A percentile compares a stretch with the other conserved stretches of the same genome.
phyloP scores from a whole-genome alignment of 2,888 invertebrate species.

The Arge pagana region DNA sequence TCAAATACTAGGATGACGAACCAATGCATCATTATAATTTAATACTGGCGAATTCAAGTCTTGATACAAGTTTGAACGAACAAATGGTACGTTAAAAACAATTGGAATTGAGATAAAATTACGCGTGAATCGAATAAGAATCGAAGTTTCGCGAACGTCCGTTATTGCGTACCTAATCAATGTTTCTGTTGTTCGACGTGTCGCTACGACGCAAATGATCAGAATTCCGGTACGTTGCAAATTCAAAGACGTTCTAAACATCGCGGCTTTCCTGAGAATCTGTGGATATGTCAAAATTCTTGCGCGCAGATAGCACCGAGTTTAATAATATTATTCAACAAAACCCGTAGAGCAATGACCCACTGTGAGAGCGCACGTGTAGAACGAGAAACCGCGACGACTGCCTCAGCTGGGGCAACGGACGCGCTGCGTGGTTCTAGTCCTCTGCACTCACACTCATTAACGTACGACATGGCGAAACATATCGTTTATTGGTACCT shows the following conservation, averaged over 20 bases:
- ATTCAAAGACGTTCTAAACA: neutral
- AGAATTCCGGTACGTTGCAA: conserved; percentile 7
- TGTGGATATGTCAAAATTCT: conserved; percentile 25
- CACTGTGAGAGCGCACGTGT: conserved; percentile 53
- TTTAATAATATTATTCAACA: conserved; percentile 45
- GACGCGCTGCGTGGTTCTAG: conserved; percentile 38
- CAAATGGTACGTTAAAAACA: too few relatives aligned
- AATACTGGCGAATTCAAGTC: too few relatives aligned
- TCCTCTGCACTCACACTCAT: conserved; percentile 25
- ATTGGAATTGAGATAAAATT: too few relatives aligned
- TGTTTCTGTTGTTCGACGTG: conserved; percentile 16
- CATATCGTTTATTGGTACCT: conserved; percentile 12
- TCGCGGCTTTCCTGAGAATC: neutral
- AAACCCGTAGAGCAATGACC: conserved; percentile 52
- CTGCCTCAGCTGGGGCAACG: conserved; percentile 49
- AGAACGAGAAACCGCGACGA: conserved; percentile 46
- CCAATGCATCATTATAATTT: too few relatives aligned
- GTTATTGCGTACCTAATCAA: too few relatives aligned
- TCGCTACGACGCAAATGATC: conserved; percentile 8
- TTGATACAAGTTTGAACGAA: too few relatives aligned
- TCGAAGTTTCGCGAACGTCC: too few relatives aligned
- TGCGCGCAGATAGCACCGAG: conserved; percentile 28
- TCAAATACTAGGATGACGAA: too few relatives aligned
- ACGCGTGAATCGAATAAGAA: too few relatives aligned
- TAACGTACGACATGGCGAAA: conserved; percentile 27